A percentile compares a stretch with the other conserved stretches of the same genome.
Conservation (phyloP, 1,140 invertebrate species). For the Megalopta genalis region DNA sequence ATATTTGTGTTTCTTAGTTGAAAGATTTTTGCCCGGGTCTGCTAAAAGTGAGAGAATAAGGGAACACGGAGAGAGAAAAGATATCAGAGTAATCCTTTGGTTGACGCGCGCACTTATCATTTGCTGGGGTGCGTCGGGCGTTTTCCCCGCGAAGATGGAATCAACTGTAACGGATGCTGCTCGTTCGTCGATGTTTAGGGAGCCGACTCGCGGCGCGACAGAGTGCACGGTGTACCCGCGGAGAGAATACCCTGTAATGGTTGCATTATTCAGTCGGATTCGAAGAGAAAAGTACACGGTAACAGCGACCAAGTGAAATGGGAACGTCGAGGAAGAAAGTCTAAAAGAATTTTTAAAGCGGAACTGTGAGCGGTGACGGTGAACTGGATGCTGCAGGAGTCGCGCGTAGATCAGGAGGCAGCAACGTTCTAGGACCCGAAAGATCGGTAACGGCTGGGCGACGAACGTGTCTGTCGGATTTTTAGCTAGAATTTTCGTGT, state of each 20-base stretch:
- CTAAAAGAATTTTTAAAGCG: constrained; percentile 46
- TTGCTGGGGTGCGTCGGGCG: neutral
- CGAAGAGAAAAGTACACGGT: constrained; percentile 34
- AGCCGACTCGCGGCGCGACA: neutral
- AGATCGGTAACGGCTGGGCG: too few relatives aligned
- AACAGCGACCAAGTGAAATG: constrained; percentile 43
- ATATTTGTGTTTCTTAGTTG: too few relatives aligned
- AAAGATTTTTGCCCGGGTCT: too few relatives aligned
- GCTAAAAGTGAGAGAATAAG: too few relatives aligned
- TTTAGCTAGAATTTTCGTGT: too few relatives aligned
- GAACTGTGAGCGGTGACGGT: neutral
- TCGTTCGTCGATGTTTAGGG: constrained; percentile 46
- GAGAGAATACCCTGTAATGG: constrained; percentile 37
- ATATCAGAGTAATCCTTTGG: constrained; percentile 6
- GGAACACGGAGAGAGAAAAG: neutral
- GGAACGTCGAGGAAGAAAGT: constrained; percentile 28
- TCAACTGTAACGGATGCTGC: constrained; percentile 41
- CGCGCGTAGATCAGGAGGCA: too few relatives aligned
- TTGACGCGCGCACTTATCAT: constrained; percentile 32
- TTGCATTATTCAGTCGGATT: constrained; percentile 47
- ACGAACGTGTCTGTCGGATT: too few relatives aligned
- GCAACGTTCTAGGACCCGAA: too few relatives aligned
- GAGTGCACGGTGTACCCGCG: constrained; percentile 21
- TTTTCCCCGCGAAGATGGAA: constrained; percentile 20
- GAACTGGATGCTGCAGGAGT: neutral